Base-by-base conservation (phyloP, 1,140 invertebrate genomes). In the Diploscapter pachys region DNA sequence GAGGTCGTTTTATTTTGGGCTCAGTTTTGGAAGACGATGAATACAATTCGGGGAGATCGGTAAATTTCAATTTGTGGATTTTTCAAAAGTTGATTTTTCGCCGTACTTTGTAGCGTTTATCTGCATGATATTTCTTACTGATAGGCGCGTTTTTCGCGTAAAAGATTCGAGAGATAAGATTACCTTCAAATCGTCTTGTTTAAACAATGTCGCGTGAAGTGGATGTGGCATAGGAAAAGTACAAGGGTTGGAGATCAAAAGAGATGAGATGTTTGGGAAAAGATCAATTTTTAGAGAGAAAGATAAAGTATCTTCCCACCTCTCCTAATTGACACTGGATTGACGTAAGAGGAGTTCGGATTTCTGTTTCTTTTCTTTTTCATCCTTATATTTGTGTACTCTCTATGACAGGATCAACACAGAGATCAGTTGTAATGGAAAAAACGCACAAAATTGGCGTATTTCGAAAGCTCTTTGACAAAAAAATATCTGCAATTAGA, bases 1-100 rank as follows among this genome's bases (percentile, higher is more conserved):
- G 81, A 31, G 81, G 81, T 6, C 63, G 68, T 13, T 73, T 82
- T 50, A 75, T 82, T 31, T 56, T 82, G 48, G 81, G 81, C 4
- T 80, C 81, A 4, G 81, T 82, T 13, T 66, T 82, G 53, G 81
- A 82, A 48, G 81, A 82, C 73, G 64, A 76, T n/a, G 48, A 52
- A 9, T 82, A 82, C 79, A 76, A 72, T 11, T 81, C 81, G n/a
- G 80, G 80, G 11, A 71, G 74, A 70, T 76, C 65, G 74, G 74
- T 76, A 5, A 11, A 67, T 73, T 4, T 73, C 54, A 49, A 13
- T n/a, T 9, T 59, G 55, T 48, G 70, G 78, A 55, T 49, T 77
- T 48, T 57, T 77, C 49, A 59, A 53, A n/a, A 11, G 31, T 71
- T 71, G 73, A 50, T 51, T 48, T 31, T 57, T 61, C 51, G 49